A percentile compares a stretch with the other conserved stretches of the same genome.
These are phyloP conservation scores for Caenorhabditis drosophilae DNA, from an alignment of 2,888 invertebrate species.

Conservation along the genomic window DNA sequence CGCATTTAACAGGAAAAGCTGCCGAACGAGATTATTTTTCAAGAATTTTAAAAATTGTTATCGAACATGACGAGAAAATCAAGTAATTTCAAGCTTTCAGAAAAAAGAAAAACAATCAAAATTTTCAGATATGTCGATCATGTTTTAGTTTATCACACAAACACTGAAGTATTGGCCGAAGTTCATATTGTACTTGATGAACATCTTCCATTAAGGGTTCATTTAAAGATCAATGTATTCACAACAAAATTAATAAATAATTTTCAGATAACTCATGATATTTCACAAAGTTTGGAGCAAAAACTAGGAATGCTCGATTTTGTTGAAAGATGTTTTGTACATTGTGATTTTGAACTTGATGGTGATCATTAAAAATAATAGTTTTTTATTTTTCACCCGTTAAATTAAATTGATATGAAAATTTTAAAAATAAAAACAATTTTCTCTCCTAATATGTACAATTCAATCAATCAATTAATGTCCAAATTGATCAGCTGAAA, in stretches of 20 bases:
- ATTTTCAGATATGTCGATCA: conserved; percentile 70
- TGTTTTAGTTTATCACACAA: conserved; percentile 72
- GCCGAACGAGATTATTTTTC: conserved; percentile 60
- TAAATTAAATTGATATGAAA: neutral
- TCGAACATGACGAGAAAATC: conserved; percentile 66
- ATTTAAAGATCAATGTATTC: too few species aligned
- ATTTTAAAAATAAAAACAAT: too few species aligned
- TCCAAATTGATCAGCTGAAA: conserved; percentile 28
- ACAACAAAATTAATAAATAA: too few species aligned
- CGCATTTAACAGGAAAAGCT: conserved; percentile 60
- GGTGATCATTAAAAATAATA: conserved; percentile 37
- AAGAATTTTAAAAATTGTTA: conserved; percentile 62
- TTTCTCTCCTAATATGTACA: too few species aligned
- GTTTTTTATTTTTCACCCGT: conserved; percentile 5
- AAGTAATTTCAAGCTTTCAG: too few species aligned
- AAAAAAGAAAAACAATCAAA: too few species aligned
- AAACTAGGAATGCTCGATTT: conserved; percentile 69
- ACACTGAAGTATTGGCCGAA: conserved; percentile 69
- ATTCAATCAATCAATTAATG: conserved; percentile 13
- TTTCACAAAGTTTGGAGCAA: conserved; percentile 68
- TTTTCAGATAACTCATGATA: conserved; percentile 70
- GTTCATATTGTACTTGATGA: conserved; percentile 70
- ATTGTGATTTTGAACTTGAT: conserved; percentile 58
- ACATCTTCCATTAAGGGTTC: conserved; percentile 69
- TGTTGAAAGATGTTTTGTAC: conserved; percentile 56